Conservation (phyloP, 2,797 vertebrate genomes). For the Pipistrellus pygmaeus region DNA sequence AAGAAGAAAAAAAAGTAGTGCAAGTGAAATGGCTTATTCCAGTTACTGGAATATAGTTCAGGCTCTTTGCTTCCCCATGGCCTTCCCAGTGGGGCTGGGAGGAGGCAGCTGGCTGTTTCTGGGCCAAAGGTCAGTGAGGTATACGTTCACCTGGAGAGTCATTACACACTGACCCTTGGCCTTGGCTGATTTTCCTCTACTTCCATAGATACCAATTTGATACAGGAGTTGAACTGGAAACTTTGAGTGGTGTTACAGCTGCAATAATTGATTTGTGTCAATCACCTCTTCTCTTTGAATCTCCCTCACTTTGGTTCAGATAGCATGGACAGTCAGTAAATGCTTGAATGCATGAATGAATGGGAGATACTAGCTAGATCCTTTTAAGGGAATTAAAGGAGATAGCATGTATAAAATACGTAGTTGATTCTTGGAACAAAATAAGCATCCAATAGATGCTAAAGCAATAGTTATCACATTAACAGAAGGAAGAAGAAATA, state of each 20-base stretch:
- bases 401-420: not conserved
- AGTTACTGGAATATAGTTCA: not conserved
- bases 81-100: not conserved
- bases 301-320: not conserved
- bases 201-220: not conserved
- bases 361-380: not conserved
- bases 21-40: not conserved
- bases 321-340: not conserved
- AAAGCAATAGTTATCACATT: not conserved
- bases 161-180: not conserved
- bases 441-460: not conserved
- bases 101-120: not conserved
- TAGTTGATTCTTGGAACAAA: not conserved
- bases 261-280: not conserved
- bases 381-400: not conserved
- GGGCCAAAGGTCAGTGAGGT: not conserved
- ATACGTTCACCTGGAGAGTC: not conserved
- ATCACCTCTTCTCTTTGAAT: not conserved
- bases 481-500: not conserved
- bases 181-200: not conserved
- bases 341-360: not conserved
- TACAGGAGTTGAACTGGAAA: not conserved
- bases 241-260: constrained; percentile 14
- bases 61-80: not conserved
- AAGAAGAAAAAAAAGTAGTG: not conserved